Conservation (phyloP, 2,888 invertebrate species). For the Trissoscelio sp. region DNA sequence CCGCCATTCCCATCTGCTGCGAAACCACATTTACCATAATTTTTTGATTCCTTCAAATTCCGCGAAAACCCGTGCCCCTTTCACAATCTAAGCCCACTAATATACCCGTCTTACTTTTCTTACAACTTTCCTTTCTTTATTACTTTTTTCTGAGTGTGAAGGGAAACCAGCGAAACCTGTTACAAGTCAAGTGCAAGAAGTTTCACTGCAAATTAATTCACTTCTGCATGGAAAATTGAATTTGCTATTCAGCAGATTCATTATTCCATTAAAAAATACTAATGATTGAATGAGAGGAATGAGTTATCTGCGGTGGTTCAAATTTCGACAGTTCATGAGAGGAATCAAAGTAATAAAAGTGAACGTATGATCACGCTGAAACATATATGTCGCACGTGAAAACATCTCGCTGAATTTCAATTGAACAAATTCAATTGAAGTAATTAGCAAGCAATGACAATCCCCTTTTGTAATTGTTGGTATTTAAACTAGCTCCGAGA, state of each 20-base stretch:
- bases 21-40: too few relatives aligned
- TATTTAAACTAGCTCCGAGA: constrained; percentile 52
- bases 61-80: too few relatives aligned
- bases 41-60: too few relatives aligned
- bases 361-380: constrained; percentile 34
- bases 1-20: too few relatives aligned
- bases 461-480: neutral
- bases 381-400: constrained; percentile 45
- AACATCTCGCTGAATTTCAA: constrained; percentile 50
- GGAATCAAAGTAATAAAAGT: constrained; percentile 7
- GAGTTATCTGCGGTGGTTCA: constrained; percentile 6
- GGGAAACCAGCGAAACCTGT: constrained; percentile 2
- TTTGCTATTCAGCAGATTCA: constrained; percentile 28
- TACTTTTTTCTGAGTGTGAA: neutral
- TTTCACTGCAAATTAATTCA: constrained; percentile 9
- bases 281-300: constrained; percentile 46
- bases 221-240: constrained; percentile 20
- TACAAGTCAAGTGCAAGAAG: neutral
- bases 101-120: constrained; percentile 7
- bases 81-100: neutral
- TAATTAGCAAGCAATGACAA: neutral
- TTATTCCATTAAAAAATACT: constrained; percentile 16
- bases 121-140: constrained; percentile 1
- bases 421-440: constrained; percentile 1
- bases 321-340: constrained; percentile 12